phyloP scores from a whole-genome alignment of 2,888 invertebrate species.

The Polydrusus cervinus region DNA sequence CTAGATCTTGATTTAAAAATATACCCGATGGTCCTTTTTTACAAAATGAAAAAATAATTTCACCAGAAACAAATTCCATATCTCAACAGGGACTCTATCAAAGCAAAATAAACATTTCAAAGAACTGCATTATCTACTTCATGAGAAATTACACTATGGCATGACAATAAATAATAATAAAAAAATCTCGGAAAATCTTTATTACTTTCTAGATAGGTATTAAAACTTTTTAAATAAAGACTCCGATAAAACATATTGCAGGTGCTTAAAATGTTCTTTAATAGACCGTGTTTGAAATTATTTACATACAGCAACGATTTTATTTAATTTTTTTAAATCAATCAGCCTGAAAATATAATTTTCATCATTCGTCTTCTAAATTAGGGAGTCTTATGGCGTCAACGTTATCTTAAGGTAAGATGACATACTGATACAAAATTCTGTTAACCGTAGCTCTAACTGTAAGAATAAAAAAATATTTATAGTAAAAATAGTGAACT shows the following conservation, averaged over 20 bases:
- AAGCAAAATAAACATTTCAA: too few relatives aligned
- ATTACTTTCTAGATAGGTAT: not conserved
- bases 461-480: too few relatives aligned
- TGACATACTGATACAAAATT: too few relatives aligned
- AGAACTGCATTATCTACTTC: too few relatives aligned
- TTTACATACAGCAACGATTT: not conserved
- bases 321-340: conserved; percentile 17
- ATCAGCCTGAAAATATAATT: conserved; percentile 15
- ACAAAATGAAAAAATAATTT: too few relatives aligned
- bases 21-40: too few relatives aligned
- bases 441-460: too few relatives aligned
- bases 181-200: not conserved
- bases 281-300: not conserved
- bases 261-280: not conserved
- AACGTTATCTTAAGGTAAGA: not conserved
- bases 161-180: not conserved
- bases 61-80: too few relatives aligned
- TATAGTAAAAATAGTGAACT: too few relatives aligned
- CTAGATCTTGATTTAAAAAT: too few relatives aligned
- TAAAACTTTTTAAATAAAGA: not conserved
- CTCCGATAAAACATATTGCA: not conserved
- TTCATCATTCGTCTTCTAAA: conserved; percentile 7
- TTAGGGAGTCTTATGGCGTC: conserved; percentile 5
- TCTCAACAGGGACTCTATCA: too few relatives aligned
- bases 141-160: too few relatives aligned